Base-by-base conservation (phyloP, 2,113 vertebrate genomes). In the Mesoclemmys tuberculata region DNA sequence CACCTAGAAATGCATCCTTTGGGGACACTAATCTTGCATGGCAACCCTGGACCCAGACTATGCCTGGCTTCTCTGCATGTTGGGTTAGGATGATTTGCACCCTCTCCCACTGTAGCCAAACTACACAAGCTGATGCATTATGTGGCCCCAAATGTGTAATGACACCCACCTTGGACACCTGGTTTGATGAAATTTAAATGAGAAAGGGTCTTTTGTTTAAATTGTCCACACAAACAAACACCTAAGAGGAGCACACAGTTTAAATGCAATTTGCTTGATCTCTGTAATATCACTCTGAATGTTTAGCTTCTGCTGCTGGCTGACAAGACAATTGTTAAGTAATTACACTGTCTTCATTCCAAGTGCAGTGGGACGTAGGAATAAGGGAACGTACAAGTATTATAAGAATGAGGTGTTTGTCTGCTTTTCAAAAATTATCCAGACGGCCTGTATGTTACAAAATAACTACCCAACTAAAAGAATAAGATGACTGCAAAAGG, bases 241-340 rank as follows among this genome's bases (percentile, higher is more conserved):
- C 44, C 78, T 88, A 85, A 0, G 1, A 86, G 58, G 91, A 79
- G n/a, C 82, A 44, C 1, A 5, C 24, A 2, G 64, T 89, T 96
- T 58, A 88, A 92, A 95, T 58, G 87, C 84, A 68, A 46, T 74
- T 82, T 83, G 85, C 44, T 46, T 83, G 80, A 84, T 84, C 44
- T 18, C 35, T 38, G 64, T 71, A 71, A 2, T 41, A 75, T 81
- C 82, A 27, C 56, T 22, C 93, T 41, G 1, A 88, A 95, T 87
- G 6, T 94, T 87, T 0, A 0, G 56, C 61, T 93, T 95, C 94
- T 88, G 90, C 92, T 82, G 77, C 82, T 80, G 87, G 93, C 49
- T 97, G 97, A 97, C 96, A 95, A 97, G 97, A 97, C 97, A 97
- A 97, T 96, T 95, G 90, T 96, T 87, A 94, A 87, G 90, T 96